A percentile compares a stretch with the other conserved stretches of the same genome.
phyloP scores from a whole-genome alignment of 1,140 invertebrate genomes.

The Zaprionus tsacasi region DNA sequence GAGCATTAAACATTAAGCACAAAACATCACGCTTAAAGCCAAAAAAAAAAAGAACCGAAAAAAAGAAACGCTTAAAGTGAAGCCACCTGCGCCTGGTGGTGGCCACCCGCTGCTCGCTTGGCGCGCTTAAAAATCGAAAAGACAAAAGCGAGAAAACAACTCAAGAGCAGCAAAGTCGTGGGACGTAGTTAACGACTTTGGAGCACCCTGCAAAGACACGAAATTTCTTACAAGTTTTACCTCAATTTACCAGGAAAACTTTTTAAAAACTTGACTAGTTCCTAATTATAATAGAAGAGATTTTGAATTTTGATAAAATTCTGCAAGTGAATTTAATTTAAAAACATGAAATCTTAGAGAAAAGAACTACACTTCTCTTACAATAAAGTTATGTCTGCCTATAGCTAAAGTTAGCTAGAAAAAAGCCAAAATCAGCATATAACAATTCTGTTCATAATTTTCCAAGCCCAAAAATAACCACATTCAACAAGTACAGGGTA shows the following conservation, averaged over 20 bases:
- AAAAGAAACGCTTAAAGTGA: conserved; percentile 21
- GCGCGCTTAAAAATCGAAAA: conserved; percentile 27
- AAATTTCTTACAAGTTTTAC: neutral
- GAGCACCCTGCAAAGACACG: neutral
- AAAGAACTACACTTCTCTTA: neutral
- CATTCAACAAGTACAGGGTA: neutral
- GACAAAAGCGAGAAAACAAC: conserved; percentile 15
- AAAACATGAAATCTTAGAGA: neutral
- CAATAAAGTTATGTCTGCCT: neutral
- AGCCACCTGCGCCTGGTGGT: conserved; percentile 64
- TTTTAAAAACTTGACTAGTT: too few relatives aligned
- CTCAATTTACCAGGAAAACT: too few relatives aligned
- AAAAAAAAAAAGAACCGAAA: conserved; percentile 19
- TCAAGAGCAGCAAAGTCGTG: neutral
- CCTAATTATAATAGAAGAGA: too few relatives aligned
- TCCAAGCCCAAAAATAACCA: too few relatives aligned
- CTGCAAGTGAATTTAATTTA: too few relatives aligned
- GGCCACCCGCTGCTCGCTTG: conserved; percentile 58
- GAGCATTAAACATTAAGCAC: conserved; percentile 64
- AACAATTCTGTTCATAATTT: neutral
- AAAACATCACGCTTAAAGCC: conserved; percentile 56
- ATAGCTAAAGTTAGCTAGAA: neutral
- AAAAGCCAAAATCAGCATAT: neutral
- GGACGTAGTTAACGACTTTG: neutral
- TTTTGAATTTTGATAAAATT: too few relatives aligned